Base-by-base conservation (phyloP, 2,113 vertebrate species). In the Pipa parva region DNA sequence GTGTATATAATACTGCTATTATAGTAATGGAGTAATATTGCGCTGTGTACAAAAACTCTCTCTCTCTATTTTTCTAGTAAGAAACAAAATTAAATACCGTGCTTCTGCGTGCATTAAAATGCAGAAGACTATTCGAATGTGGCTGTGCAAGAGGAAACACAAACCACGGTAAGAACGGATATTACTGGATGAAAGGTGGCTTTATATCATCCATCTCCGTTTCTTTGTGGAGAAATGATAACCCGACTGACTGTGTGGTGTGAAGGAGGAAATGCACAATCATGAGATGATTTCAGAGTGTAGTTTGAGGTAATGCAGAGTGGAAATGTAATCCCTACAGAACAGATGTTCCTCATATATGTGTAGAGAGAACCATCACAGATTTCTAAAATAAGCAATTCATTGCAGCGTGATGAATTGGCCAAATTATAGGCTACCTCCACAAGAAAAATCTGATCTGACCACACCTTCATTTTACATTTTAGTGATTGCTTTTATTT, bases 101-200 rank as follows among this genome's bases (percentile, higher is more conserved):
- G 84, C 93, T 22, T 64, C 76, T 73, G 94, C 95, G 22, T 99
- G 96, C 58, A 85, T 97, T 83, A 84, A 83, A 80, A 93, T 99
- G 79, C 96, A 99, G 75, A 99, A 98, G 83, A 98, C 91, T 0
- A 73, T 97, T 59, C 90, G 95, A 39, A 99, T 99, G 96, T 99
- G 95, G 95, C 92, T 99, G 64, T 99, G 95, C 87, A 93, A 85
- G 84, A 93, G 79, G 78, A 96, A 94, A 75, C 94, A 99, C 86
- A 95, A 94, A 82, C 95, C 95, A 51, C 91, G 96, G 96, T 99
- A 85, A 84, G 92, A 67, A 29, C 15, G 31, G 55, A 61, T 22
- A 18, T 42, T 42, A 42, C 7, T 50, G 42, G 20, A 25, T 59
- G 45, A 50, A 49, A 59, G 59, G 36, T 22, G 27, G 27, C 18